phyloP scores from a whole-genome alignment of 2,797 vertebrate genomes.

The Sebastes hopkinsi region DNA sequence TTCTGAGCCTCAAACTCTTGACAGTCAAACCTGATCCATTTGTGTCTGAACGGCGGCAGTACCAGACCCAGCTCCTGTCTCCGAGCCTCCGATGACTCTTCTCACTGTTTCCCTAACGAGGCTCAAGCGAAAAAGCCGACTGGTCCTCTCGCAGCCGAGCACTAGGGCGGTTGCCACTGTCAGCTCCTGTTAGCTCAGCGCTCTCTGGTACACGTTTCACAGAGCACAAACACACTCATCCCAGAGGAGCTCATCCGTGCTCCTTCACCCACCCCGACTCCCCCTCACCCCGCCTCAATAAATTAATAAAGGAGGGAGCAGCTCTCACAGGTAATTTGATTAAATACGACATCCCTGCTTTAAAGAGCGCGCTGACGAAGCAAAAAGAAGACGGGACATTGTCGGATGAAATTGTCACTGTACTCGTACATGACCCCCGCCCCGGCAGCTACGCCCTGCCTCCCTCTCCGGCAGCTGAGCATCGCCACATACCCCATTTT shows the following conservation, averaged over 20 bases:
- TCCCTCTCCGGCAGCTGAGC: slow-evolving; percentile 47
- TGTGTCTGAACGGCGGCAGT: slow-evolving; percentile 39
- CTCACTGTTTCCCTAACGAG: slow-evolving; percentile 75
- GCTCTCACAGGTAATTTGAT: slow-evolving; percentile 82
- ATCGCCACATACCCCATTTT: slow-evolving; percentile 52
- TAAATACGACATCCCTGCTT: slow-evolving; percentile 81
- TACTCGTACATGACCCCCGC: slow-evolving; percentile 67
- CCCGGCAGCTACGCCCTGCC: slow-evolving; percentile 24
- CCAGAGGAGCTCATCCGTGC: slow-evolving; percentile 67
- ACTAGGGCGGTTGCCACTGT: slow-evolving; percentile 73
- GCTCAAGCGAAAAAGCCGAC: slow-evolving; percentile 67
- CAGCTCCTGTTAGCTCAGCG: slow-evolving; percentile 77
- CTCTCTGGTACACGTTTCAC: slow-evolving; percentile 66
- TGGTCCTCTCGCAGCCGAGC: slow-evolving; percentile 67
- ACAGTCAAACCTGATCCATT: slow-evolving; percentile 53
- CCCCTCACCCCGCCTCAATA: slow-evolving; percentile 57
- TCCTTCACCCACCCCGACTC: slow-evolving; percentile 44
- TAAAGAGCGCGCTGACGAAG: slow-evolving; percentile 79
- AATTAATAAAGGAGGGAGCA: slow-evolving; percentile 80
- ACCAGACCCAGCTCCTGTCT: slow-evolving; percentile 53
- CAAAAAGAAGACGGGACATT: slow-evolving; percentile 71
- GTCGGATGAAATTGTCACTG: slow-evolving; percentile 78
- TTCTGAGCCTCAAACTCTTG: slow-evolving; percentile 49
- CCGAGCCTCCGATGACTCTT: slow-evolving; percentile 64
- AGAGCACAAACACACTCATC: slow-evolving; percentile 74